Conservation (phyloP, 92 coral and sea anemone genomes). For the Actinernus sp. region DNA sequence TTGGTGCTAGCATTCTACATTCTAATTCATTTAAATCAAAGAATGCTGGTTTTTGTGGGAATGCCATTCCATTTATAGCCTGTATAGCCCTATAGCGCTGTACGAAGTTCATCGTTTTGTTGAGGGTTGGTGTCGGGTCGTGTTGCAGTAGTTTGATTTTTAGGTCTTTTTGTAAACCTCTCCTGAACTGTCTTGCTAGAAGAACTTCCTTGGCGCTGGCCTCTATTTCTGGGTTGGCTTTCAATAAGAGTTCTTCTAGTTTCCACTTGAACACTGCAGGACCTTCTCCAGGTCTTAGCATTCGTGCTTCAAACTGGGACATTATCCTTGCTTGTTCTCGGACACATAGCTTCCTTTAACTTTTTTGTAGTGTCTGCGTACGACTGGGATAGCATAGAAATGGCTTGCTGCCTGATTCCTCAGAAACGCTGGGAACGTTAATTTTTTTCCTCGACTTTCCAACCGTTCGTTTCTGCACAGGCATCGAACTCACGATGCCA, state of each 20-base stretch:
- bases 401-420: constrained; percentile 42
- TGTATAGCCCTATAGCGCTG: constrained; percentile 36
- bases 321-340: no score
- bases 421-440: constrained; percentile 54
- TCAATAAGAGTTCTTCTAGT: no score
- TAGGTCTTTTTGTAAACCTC: constrained; percentile 23
- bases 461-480: constrained; percentile 41
- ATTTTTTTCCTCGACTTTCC: constrained; percentile 36
- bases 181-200: constrained; percentile 42
- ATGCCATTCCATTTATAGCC: constrained; percentile 53
- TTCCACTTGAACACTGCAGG: no score
- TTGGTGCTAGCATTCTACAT: constrained; percentile 53
- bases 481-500: constrained; percentile 49
- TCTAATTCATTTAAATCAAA: constrained; percentile 51
- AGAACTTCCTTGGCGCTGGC: no score
- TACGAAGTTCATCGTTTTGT: constrained; percentile 28
- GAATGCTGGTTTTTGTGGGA: constrained; percentile 42
- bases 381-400: constrained; percentile 39
- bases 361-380: no score
- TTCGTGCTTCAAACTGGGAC: no score
- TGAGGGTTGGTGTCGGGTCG: constrained; percentile 46
- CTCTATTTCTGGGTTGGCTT: no score
- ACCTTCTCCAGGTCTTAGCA: no score
- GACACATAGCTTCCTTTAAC: no score
- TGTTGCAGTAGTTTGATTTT: constrained; percentile 37